Conservation (phyloP, 1,140 invertebrate genomes). For the Bombus sylvicola region DNA sequence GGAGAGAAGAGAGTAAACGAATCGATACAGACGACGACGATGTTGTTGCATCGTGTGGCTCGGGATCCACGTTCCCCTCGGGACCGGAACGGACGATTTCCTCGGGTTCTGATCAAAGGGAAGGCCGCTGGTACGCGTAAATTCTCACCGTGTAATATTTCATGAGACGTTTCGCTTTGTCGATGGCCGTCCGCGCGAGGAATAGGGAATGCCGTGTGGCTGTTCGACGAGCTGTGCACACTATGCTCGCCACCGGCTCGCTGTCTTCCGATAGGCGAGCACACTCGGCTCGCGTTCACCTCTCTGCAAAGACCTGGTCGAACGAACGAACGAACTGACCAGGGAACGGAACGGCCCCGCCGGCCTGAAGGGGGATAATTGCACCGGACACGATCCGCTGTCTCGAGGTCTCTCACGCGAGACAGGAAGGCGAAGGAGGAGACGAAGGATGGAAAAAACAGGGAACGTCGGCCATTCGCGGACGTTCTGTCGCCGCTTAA, state of each 20-base stretch:
- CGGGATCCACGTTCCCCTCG: constrained; percentile 61
- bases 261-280: constrained; percentile 36
- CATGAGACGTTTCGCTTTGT: constrained; percentile 73
- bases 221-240: constrained; percentile 7
- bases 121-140: constrained; percentile 60
- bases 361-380: constrained; percentile 64
- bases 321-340: not conserved
- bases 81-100: constrained; percentile 72
- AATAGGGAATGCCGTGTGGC: constrained; percentile 58
- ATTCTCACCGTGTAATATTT: constrained; percentile 73
- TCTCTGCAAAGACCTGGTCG: constrained; percentile 15
- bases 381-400: constrained; percentile 69
- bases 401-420: constrained; percentile 67
- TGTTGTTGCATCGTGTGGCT: constrained; percentile 49
- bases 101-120: constrained; percentile 73
- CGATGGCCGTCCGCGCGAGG: constrained; percentile 65
- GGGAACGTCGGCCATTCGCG: constrained; percentile 57
- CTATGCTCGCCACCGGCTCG: constrained; percentile 25
- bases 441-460: constrained; percentile 46
- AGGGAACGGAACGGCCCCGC: constrained; percentile 46
- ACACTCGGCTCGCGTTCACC: not conserved
- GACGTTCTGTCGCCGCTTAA: constrained; percentile 17
- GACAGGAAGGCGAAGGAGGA: constrained; percentile 60
- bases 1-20: constrained; percentile 31
- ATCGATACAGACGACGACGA: constrained; percentile 50